Percentiles rank a stretch among this genome's conserved stretches.
These are phyloP conservation scores for Istiophorus platypterus DNA, from an alignment of 2,113 vertebrate genomes.

Conservation along the genomic window DNA sequence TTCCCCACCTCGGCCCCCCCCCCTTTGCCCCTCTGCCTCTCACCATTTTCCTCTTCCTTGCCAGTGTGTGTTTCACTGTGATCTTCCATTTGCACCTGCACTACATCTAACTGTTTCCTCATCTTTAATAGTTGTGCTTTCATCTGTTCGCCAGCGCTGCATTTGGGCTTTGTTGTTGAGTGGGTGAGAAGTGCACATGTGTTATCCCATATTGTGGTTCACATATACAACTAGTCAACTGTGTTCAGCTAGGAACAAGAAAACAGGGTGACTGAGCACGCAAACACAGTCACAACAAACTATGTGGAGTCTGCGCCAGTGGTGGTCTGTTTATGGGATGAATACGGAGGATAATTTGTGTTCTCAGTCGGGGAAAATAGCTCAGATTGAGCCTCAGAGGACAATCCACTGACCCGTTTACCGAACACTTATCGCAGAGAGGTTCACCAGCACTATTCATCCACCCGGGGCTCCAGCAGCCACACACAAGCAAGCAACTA, in stretches of 20 bases:
- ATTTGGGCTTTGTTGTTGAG: constrained; percentile 43
- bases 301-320: constrained; percentile 50
- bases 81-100: constrained; percentile 31
- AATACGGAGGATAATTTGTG: constrained; percentile 78
- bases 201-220: constrained; percentile 41
- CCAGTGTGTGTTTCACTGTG: constrained; percentile 30
- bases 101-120: constrained; percentile 62
- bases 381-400: constrained; percentile 75
- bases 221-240: constrained; percentile 22
- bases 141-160: constrained; percentile 18
- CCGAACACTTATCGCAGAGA: constrained; percentile 81
- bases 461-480: constrained; percentile 58
- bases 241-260: constrained; percentile 45
- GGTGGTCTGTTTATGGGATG: constrained; percentile 77
- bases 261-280: constrained; percentile 46
- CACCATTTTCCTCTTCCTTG: constrained; percentile 38
- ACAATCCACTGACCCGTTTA: constrained; percentile 81
- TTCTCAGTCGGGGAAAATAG: constrained; percentile 78
- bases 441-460: constrained; percentile 74
- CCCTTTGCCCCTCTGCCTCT: constrained; percentile 51
- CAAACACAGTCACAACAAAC: constrained; percentile 59
- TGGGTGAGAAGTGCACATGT: constrained; percentile 40
- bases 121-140: constrained; percentile 50
- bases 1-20: constrained; percentile 60
- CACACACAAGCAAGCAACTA: constrained; percentile 56